phyloP scores from a whole-genome alignment of 2,113 vertebrate genomes.

The Sinocyclocheilus grahami region DNA sequence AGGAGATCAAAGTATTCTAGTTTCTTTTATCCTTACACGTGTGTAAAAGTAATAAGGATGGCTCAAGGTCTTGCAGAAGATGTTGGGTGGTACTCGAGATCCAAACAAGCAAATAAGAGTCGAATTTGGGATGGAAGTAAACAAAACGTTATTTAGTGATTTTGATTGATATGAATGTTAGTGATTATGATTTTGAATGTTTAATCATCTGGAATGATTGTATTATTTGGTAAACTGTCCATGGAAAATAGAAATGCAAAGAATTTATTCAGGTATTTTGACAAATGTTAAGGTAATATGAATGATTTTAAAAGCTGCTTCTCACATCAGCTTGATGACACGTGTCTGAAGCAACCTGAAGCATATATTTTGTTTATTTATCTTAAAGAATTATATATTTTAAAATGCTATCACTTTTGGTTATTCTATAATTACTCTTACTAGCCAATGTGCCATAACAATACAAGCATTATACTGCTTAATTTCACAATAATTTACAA shows the following conservation, averaged over 20 bases:
- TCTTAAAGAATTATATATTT: background rate
- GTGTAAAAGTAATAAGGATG: conserved; percentile 35
- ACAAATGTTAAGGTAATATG: background rate
- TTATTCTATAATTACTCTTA: background rate
- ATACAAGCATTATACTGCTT: background rate
- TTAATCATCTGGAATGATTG: background rate
- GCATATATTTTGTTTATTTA: background rate
- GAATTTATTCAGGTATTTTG: background rate
- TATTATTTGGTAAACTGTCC: background rate
- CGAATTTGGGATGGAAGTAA: background rate
- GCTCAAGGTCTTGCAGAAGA: background rate
- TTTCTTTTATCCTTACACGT: too few species aligned
- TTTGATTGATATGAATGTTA: background rate
- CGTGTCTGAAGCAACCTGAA: background rate
- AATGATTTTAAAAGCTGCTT: background rate
- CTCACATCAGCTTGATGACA: background rate
- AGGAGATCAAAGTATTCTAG: too few species aligned
- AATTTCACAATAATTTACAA: background rate
- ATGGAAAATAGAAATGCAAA: background rate
- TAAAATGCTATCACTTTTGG: background rate
- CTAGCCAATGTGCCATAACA: background rate
- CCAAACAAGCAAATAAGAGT: background rate
- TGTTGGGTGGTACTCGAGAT: background rate
- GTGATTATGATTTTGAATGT: background rate
- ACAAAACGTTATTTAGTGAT: background rate